Evolutionary conservation across 2,888 invertebrate genomes (phyloP), one percentile per base, ranked within the genome.

Genomic region (Acanthoscelides obtectus): DNA sequence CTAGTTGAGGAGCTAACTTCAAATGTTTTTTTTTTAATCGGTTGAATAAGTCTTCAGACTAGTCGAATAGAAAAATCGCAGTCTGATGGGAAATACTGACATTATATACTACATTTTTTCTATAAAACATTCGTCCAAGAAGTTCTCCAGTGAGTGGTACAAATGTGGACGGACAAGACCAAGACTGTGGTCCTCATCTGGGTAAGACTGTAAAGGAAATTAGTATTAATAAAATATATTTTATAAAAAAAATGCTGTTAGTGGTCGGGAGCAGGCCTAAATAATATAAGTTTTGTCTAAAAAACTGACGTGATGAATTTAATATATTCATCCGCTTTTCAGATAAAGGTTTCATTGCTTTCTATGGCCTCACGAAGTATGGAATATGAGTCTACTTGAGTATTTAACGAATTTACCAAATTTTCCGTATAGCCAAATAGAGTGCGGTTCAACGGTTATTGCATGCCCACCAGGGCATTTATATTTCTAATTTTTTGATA

Each of bases 181-280:
- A 73, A 98, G 87, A n/a, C 93, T 91, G 82, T 98, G 98, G 81
- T 95, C 94, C 87, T 97, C 96, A 83, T 98, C 98, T 0, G 97
- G 93, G 85, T 98, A 98, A 75, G 94, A 94, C 97, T 97, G 89
- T 72, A 87, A 87, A 77, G 81, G 70, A 66, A 66, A 66, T 1
- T 20, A 21, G 20, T 21, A 20, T 66, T 66, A n/a, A 3, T 65
- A 12, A 65, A 65, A 5, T 8, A 8, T 8, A 25, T 25, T 25
- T 5, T 65, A 63, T 63, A 63, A 12, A 63, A 63, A 63, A 12
- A 63, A 12, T 63, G 8, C 8, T 63, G 63, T 63, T 63, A n/a
- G n/a, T n/a, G n/a, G n/a, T n/a, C n/a, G n/a, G n/a, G n/a, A n/a
- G n/a, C n/a, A n/a, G n/a, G n/a, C n/a, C n/a, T n/a, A n/a, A n/a